A percentile compares a stretch with the other conserved stretches of the same genome.
phyloP scores from a whole-genome alignment of 2,797 vertebrate genomes.

The Xerus rutilus region DNA sequence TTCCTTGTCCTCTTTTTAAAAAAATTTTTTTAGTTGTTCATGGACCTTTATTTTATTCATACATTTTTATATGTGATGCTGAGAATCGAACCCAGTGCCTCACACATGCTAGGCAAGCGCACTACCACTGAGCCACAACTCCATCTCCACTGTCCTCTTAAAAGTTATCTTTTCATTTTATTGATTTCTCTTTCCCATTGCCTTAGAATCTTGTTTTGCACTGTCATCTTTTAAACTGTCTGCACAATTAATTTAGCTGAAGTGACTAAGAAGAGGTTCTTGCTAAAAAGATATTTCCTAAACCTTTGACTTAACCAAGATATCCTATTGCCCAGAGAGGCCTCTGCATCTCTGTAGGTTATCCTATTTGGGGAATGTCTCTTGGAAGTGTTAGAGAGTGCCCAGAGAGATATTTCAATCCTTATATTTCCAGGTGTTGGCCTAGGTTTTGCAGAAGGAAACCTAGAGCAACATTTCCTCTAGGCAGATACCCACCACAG shows the following conservation, averaged over 20 bases:
- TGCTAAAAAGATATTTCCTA: constrained; percentile 42
- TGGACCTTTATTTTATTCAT: too few species aligned
- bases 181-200: constrained; percentile 15
- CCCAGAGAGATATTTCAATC: not conserved
- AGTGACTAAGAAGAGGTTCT: constrained; percentile 56
- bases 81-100: too few species aligned
- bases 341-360: not conserved
- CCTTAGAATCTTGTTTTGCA: constrained; percentile 23
- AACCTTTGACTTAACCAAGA: constrained; percentile 49
- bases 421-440: not conserved
- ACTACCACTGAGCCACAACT: too few species aligned
- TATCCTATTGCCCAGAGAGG: not conserved
- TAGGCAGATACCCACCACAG: not conserved
- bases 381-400: not conserved
- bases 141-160: not conserved
- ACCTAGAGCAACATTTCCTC: not conserved
- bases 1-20: not conserved
- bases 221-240: constrained; percentile 15
- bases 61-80: too few species aligned
- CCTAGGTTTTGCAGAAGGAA: not conserved
- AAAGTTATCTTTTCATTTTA: constrained; percentile 19
- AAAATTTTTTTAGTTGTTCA: too few species aligned
- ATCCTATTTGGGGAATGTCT: not conserved
- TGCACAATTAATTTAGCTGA: constrained; percentile 13
- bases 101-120: too few species aligned